A percentile compares a stretch with the other conserved stretches of the same genome.
Conservation (phyloP, 2,113 vertebrate species). For the Opisthocomus hoazin region DNA sequence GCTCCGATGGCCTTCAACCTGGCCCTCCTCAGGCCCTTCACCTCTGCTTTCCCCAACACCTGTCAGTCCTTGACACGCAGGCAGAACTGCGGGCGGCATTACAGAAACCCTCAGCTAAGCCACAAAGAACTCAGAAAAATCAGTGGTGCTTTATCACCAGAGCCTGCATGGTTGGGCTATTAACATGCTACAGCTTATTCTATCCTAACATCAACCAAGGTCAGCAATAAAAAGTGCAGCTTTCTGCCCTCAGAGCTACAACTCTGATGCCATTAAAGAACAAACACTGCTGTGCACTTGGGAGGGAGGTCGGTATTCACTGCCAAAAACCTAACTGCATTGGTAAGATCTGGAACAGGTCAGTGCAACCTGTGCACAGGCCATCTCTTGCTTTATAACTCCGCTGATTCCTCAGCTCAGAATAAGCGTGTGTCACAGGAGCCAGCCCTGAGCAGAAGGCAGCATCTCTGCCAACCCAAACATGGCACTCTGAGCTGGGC, state of each 20-base stretch:
- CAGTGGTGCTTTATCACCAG: background rate
- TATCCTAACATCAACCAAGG: background rate
- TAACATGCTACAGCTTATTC: background rate
- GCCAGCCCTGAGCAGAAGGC: background rate
- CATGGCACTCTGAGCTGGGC: background rate
- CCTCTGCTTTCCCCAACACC: background rate
- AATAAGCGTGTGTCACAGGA: background rate
- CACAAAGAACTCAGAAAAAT: background rate
- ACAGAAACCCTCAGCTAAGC: background rate
- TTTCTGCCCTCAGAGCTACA: background rate
- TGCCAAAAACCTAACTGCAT: background rate
- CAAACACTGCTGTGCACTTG: background rate
- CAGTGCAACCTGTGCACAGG: background rate
- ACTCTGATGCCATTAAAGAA: background rate
- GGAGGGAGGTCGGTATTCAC: background rate
- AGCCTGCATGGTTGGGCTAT: background rate
- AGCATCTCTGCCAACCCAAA: constrained; percentile 16
- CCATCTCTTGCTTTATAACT: background rate
- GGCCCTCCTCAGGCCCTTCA: background rate
- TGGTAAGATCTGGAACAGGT: background rate
- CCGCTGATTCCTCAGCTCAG: background rate
- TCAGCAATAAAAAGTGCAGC: background rate
- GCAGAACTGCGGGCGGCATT: background rate
- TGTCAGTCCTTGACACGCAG: background rate
- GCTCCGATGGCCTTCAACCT: background rate